Percentiles rank a stretch among this genome's conserved stretches.
phyloP scores from a whole-genome alignment of 2,888 invertebrate species.

The Thalpophila matura region DNA sequence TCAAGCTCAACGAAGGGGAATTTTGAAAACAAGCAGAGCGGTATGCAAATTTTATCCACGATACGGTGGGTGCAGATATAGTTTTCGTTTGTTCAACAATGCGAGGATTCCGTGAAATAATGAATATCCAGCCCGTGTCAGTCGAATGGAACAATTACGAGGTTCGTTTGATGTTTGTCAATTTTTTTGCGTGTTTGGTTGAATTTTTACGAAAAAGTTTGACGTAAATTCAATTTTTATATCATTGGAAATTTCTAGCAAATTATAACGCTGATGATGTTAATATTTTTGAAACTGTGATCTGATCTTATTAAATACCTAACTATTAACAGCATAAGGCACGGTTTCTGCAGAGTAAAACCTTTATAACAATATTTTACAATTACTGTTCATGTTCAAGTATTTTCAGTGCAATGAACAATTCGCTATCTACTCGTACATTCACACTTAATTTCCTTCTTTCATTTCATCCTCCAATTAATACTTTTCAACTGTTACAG shows the following conservation, averaged over 20 bases:
- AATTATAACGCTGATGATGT: background rate
- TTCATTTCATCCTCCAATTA: conserved; percentile 49
- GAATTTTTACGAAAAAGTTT: conserved; percentile 23
- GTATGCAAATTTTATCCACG: conserved; percentile 76
- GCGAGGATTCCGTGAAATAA: conserved; percentile 66
- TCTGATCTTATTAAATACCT: no score
- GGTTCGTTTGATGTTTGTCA: conserved; percentile 40
- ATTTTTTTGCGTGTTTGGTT: conserved; percentile 15
- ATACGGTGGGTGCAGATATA: conserved; percentile 59
- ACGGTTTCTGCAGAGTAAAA: no score
- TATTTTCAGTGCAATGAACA: conserved; percentile 22
- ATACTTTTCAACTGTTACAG: conserved; percentile 39
- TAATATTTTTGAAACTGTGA: no score
- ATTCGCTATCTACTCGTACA: conserved; percentile 34
- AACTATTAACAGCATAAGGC: no score
- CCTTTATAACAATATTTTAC: conserved; percentile 9
- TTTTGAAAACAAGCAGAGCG: conserved; percentile 76
- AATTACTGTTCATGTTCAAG: conserved; percentile 10
- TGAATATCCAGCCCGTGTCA: conserved; percentile 56
- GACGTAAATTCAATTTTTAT: conserved; percentile 1
- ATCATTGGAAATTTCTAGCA: conserved; percentile 13
- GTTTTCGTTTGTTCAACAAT: conserved; percentile 62
- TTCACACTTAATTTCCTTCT: conserved; percentile 36
- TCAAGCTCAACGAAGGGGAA: conserved; percentile 57
- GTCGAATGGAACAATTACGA: conserved; percentile 58